These are phyloP conservation scores for Hypselothyrea guttata DNA, from an alignment of 2,888 invertebrate species.

Conservation along the genomic window DNA sequence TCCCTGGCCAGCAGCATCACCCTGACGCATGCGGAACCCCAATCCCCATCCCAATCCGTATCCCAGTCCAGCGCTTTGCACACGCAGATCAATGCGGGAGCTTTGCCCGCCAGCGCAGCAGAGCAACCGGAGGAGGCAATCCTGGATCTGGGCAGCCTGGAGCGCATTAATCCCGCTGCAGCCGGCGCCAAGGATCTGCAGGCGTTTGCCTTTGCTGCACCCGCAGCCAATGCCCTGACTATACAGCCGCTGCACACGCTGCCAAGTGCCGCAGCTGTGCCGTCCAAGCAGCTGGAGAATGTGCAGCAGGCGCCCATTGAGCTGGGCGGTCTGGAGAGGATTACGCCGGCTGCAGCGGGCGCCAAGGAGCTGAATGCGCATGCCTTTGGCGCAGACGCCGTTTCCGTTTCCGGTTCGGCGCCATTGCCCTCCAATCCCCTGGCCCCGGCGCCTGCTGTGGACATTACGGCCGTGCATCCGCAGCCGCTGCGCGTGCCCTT, in stretches of 20 bases:
- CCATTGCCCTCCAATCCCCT: no score
- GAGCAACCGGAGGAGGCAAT: not conserved
- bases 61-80: no score
- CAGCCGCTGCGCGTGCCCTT: not conserved
- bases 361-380: slow-evolving; percentile 8
- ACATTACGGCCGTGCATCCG: not conserved
- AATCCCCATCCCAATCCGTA: no score
- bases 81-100: not conserved
- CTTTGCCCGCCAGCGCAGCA: not conserved
- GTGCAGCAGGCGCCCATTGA: not conserved
- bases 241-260: slow-evolving; percentile 6
- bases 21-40: slow-evolving; percentile 3
- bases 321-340: not conserved
- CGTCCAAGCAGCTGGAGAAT: no score
- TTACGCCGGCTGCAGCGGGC: slow-evolving; percentile 1
- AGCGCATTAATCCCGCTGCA: no score
- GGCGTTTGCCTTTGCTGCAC: no score
- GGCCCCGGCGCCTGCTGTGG: no score
- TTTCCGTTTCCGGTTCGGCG: not conserved
- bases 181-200: no score
- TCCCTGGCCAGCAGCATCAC: slow-evolving; percentile 3
- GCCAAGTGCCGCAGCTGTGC: no score
- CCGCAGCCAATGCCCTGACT: no score
- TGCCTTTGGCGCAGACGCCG: not conserved
- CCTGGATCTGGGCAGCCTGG: no score